Conservation (phyloP, 2,888 invertebrate species). For the Tribolium freemani region DNA sequence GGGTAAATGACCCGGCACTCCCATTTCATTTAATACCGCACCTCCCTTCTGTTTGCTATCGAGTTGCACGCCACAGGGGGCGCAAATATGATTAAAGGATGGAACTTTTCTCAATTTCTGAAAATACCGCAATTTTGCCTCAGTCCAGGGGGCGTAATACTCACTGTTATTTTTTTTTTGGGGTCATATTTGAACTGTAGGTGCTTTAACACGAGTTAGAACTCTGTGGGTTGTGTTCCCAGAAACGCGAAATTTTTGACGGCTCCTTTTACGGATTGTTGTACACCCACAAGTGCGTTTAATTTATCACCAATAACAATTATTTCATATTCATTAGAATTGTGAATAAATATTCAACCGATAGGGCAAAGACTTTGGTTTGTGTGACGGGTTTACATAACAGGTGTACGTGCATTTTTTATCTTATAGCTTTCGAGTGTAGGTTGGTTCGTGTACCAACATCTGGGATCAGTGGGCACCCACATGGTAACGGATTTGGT, state of each 20-base stretch:
- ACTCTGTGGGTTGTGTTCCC: slow-evolving; percentile 18
- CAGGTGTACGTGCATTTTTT: slow-evolving; percentile 43
- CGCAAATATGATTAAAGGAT: slow-evolving; percentile 11
- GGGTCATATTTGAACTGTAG: slow-evolving; percentile 1
- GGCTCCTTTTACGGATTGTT: slow-evolving; percentile 24
- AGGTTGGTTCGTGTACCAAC: slow-evolving; percentile 29
- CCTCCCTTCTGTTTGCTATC: slow-evolving; percentile 33
- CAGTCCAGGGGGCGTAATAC: slow-evolving; percentile 13
- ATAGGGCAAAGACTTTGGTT: slow-evolving; percentile 18
- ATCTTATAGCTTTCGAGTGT: slow-evolving; percentile 20
- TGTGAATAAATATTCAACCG: slow-evolving; percentile 33
- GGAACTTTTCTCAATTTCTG: neutral
- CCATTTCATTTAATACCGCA: slow-evolving; percentile 18
- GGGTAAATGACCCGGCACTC: slow-evolving; percentile 31
- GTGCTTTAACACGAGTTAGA: neutral
- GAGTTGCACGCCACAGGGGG: slow-evolving; percentile 13
- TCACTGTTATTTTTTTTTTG: slow-evolving; percentile 29
- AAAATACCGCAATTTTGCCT: slow-evolving; percentile 15
- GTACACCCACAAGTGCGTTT: slow-evolving; percentile 25
- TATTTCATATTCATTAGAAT: slow-evolving; percentile 41
- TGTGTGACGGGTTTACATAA: slow-evolving; percentile 32
- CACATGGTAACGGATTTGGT: slow-evolving; percentile 22
- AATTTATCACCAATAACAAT: slow-evolving; percentile 41
- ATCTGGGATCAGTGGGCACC: slow-evolving; percentile 37
- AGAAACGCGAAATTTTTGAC: slow-evolving; percentile 22